Percentiles rank a stretch among this genome's conserved stretches.
These are phyloP conservation scores for Pterostichus niger DNA, from an alignment of 2,888 invertebrate species.

Conservation along the genomic window DNA sequence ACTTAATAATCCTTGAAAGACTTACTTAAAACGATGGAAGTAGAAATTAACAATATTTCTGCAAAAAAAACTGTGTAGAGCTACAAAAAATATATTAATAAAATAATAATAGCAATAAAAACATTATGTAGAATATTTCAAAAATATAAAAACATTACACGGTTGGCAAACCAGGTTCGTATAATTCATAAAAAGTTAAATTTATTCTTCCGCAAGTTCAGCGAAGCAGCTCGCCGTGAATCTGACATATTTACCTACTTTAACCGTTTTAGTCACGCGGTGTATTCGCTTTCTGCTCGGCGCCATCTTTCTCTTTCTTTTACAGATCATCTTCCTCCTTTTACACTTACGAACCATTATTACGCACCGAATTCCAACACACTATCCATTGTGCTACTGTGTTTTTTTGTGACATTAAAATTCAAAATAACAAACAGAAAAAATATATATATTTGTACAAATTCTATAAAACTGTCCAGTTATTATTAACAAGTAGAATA, in stretches of 20 bases:
- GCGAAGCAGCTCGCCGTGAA: conserved; percentile 12
- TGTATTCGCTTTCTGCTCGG: conserved; percentile 50
- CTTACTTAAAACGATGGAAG: too few relatives aligned
- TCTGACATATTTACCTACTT: conserved; percentile 66
- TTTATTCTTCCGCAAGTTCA: conserved; percentile 27
- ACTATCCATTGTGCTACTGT: too few relatives aligned
- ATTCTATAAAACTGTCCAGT: too few relatives aligned
- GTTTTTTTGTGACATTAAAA: too few relatives aligned
- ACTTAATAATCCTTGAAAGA: too few relatives aligned
- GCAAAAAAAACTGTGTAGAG: not conserved
- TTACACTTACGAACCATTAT: too few relatives aligned
- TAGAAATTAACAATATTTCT: too few relatives aligned
- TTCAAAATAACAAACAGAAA: too few relatives aligned
- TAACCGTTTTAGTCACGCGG: conserved; percentile 25
- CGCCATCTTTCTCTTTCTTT: conserved; percentile 58
- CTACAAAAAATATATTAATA: not conserved
- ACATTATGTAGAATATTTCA: not conserved
- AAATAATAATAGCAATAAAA: conserved; percentile 1
- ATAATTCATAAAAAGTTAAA: conserved; percentile 38
- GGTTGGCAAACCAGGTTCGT: not conserved
- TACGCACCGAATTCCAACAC: too few relatives aligned
- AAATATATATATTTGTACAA: too few relatives aligned
- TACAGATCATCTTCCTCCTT: not conserved
- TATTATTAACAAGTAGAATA: not conserved
- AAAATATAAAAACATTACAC: conserved; percentile 22